Conservation (phyloP, 1,140 invertebrate species). For the Aphis craccivora region DNA sequence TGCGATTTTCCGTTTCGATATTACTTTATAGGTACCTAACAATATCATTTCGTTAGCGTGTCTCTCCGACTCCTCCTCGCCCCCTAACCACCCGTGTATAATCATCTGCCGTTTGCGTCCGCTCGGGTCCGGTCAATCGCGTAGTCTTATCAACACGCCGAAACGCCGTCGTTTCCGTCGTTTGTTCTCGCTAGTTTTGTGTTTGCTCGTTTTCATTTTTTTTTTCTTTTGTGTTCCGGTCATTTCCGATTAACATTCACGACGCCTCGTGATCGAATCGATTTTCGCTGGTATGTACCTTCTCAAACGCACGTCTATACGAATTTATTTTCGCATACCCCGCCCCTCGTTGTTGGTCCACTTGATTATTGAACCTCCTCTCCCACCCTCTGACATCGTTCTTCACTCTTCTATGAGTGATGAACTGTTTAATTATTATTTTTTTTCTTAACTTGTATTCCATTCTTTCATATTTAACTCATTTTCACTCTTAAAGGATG, state of each 20-base stretch:
- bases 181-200: not conserved
- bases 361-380: not conserved
- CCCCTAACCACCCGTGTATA: not conserved
- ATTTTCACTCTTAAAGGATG: not conserved
- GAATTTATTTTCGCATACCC: not conserved
- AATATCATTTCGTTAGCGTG: not conserved
- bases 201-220: not conserved
- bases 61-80: not conserved
- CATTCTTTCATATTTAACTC: not conserved
- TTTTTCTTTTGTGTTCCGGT: not conserved
- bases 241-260: not conserved
- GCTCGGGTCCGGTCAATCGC: slow-evolving; percentile 25
- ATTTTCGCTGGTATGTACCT: not conserved
- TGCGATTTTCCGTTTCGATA: not conserved
- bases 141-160: slow-evolving; percentile 8
- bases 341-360: not conserved
- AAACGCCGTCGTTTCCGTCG: not conserved
- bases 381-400: not conserved
- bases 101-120: not conserved
- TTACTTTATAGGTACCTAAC: not conserved
- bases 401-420: not conserved
- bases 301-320: not conserved
- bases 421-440: not conserved
- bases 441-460: not conserved
- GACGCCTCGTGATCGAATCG: not conserved